Evolutionary conservation across 2,797 vertebrate species (phyloP).

Genomic region (Lepilemur septentrionalis): DNA sequence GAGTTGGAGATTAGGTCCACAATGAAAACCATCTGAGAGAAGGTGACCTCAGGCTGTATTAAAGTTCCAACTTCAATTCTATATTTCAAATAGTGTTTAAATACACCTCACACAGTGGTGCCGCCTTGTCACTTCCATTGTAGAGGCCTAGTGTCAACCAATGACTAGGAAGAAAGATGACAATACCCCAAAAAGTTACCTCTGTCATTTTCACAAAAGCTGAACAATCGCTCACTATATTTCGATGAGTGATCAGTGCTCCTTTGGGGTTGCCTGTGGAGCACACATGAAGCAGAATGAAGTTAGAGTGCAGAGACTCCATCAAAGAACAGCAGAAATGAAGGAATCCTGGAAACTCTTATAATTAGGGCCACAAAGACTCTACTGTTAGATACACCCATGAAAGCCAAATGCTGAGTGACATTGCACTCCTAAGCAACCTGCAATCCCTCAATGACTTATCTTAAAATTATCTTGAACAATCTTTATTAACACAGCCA

Average conservation of each 20-base stretch:
- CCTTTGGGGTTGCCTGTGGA: slow-evolving; percentile 88
- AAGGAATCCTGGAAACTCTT: neutral
- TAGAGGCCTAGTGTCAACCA: neutral
- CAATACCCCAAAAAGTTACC: slow-evolving; percentile 80
- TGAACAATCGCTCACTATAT: slow-evolving; percentile 86
- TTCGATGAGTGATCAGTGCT: slow-evolving; percentile 87
- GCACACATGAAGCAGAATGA: slow-evolving; percentile 41
- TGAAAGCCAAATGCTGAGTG: neutral
- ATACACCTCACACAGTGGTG: neutral
- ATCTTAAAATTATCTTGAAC: neutral
- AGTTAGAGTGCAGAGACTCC: neutral
- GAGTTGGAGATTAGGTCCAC: neutral
- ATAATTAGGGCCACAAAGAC: neutral
- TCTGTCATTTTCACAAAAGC: slow-evolving; percentile 87
- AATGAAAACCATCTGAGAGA: neutral
- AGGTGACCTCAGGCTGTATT: neutral
- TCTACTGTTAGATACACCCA: neutral
- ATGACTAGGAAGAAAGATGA: neutral
- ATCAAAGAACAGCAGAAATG: neutral
- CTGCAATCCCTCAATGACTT: neutral
- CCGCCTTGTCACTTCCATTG: neutral
- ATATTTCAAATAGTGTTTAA: neutral
- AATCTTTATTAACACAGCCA: neutral
- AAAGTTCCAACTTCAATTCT: neutral
- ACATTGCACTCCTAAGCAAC: neutral